Base-by-base conservation (phyloP, 2,888 invertebrate genomes). In the Perithous albicinctus region DNA sequence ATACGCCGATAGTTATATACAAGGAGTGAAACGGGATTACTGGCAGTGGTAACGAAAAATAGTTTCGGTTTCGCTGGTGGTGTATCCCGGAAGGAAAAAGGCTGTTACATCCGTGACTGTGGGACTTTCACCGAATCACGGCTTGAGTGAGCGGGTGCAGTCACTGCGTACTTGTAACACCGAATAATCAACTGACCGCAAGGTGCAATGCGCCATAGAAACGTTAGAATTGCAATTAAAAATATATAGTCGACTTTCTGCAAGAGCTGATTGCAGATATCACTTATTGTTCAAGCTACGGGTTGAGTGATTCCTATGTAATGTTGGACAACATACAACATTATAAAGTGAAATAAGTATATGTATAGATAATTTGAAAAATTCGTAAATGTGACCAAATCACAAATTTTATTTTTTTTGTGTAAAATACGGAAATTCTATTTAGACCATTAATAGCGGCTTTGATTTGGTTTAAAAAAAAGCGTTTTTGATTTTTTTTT, bases 121-220 rank as follows among this genome's bases (percentile, higher is more conserved):
- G 23, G 20, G 8, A 81, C 80, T 81, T 81, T 81, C 80, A 81
- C 80, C 77, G 67, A 81, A 81, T 69, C 75, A 29, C 43, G 43
- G 51, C 74, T 46, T 69, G 29, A n/a, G 59, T 59, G 51, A 38
- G 64, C n/a, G 48, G 18, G 48, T 72, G 35, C 48, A 46, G 20
- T 77, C 56, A 20, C 38, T 67, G 59, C 43, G 48, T 43, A 72
- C 70, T 66, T 54, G 77, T 77, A 73, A 54, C 35, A 29, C 59
- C 61, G 54, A 80, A 80, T 76, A 61, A 67, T 73, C 29, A 32
- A 72, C 61, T 69, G 29, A 63, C 41, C 69, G 41, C 69, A 23
- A 51, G 51, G 35, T 46, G 29, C 46, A 72, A 48, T 41, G 64
- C 54, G 15, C 8, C 20, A 41, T 59, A 63, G 8, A 66, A 78